Conservation (phyloP, 1,140 invertebrate genomes). For the Leptopilina boulardi region DNA sequence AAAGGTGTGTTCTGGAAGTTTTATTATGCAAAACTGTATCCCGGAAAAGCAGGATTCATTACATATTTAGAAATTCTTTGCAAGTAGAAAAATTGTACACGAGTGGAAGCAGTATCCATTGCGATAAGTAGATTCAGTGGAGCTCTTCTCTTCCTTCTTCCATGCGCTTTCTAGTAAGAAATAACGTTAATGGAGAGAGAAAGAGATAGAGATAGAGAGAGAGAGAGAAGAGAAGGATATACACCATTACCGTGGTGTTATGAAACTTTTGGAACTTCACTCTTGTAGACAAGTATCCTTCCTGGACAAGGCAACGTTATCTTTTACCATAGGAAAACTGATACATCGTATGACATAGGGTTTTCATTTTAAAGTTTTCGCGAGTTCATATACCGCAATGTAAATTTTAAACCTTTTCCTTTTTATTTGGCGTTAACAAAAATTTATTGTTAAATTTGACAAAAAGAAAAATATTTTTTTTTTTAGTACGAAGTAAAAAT, state of each 20-base stretch:
- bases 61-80: conserved; percentile 23
- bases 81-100: conserved; percentile 30
- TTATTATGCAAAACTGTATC: conserved; percentile 14
- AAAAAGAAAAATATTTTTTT: too few relatives aligned
- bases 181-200: conserved; percentile 37
- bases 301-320: conserved; percentile 16
- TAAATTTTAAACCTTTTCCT: too few relatives aligned
- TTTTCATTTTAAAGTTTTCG: not conserved
- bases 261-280: conserved; percentile 35
- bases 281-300: conserved; percentile 21
- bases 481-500: too few relatives aligned
- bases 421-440: too few relatives aligned
- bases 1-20: not conserved
- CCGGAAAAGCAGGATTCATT: not conserved
- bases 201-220: not conserved
- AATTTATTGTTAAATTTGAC: too few relatives aligned
- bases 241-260: conserved; percentile 36
- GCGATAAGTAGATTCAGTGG: conserved; percentile 39
- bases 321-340: conserved; percentile 23
- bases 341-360: not conserved
- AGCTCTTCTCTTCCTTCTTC: not conserved
- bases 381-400: too few relatives aligned
- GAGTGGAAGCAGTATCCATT: conserved; percentile 35
- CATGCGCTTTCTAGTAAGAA: not conserved
- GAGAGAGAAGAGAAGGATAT: conserved; percentile 17